Base-by-base conservation (phyloP, 1,140 invertebrate genomes). In the Plectrocnemia conspersa region DNA sequence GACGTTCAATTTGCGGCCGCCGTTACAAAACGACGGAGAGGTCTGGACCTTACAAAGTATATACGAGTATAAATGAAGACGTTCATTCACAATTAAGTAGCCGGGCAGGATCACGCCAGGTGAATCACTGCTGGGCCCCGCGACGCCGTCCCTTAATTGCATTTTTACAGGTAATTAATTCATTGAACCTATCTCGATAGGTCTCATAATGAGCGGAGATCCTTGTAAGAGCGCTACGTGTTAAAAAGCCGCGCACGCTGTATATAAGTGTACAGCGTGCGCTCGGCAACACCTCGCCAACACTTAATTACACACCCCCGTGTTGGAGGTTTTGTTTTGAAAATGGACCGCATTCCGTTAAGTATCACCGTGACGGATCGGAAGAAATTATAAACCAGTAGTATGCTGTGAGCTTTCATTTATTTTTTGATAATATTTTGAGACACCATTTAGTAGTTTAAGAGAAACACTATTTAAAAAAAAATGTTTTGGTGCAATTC, bases 121-220 rank as follows among this genome's bases (percentile, higher is more conserved):
- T 16, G 24, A 10, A 5, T 27, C 22, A 44, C 52, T 24, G n/a
- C 23, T 19, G 27, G 38, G 29, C 6, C n/a, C 23, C 25, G 6
- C 13, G 9, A 15, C 40, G 10, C 32, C 19, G 22, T 44, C 24
- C 46, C 47, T 56, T 40, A 32, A 41, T 50, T 56, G 23, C 42
- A 52, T 52, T 57, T 56, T 58, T 58, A 52, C 55, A 49, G 48
- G 55, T 58, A 58, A 58, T 58, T 58, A 58, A 58, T 42, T 58
- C 42, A 58, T 46, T 46, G 48, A 36, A 27, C 5, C 49, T 52
- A 58, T 58, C 55, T 46, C 32, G 49, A 58, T 58, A 40, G 19
- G 40, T 10, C 47, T 50, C 38, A 41, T 52, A 58, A 52, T 58
- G 55, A 58, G 27, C 24, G 55, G 33, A 22, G 40, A 50, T 29